Percentiles rank a stretch among this genome's conserved stretches.
These are phyloP conservation scores for Mythimna pallens DNA, from an alignment of 2,888 invertebrate species.

Conservation along the genomic window DNA sequence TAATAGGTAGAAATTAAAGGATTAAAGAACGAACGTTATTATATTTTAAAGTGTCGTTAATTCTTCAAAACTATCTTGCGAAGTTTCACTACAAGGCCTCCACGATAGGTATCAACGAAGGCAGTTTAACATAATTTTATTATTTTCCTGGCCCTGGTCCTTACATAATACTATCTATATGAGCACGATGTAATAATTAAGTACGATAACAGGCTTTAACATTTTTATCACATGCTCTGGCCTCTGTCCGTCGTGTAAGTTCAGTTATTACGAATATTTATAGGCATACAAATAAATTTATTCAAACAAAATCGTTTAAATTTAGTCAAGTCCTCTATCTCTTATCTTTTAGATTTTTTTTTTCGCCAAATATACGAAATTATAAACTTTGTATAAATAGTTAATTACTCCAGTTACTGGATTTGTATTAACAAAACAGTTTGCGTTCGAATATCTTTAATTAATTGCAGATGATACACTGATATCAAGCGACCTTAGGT, in stretches of 20 bases:
- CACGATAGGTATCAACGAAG: not conserved
- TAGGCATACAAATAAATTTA: not conserved
- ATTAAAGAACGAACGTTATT: no score
- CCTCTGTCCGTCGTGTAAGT: slow-evolving; percentile 2
- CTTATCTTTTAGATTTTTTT: not conserved
- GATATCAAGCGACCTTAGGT: slow-evolving; percentile 72
- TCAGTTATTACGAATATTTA: slow-evolving; percentile 29
- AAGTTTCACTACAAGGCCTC: not conserved
- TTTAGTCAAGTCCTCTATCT: not conserved
- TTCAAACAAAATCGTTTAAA: not conserved
- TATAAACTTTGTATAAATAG: not conserved
- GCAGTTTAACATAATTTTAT: not conserved
- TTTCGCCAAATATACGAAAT: not conserved
- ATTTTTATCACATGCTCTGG: slow-evolving; percentile 33
- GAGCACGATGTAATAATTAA: slow-evolving; percentile 51
- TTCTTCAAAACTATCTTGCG: not conserved
- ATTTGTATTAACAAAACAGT: slow-evolving; percentile 54
- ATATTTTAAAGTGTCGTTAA: not conserved
- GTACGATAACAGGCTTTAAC: slow-evolving; percentile 45
- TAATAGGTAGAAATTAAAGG: slow-evolving; percentile 10
- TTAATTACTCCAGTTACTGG: slow-evolving; percentile 18
- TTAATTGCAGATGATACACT: slow-evolving; percentile 59
- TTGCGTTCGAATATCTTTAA: slow-evolving; percentile 58
- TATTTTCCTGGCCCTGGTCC: slow-evolving; percentile 11
- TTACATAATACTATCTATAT: slow-evolving; percentile 25